Conservation (phyloP, 2,888 invertebrate species). For the Epirrhoe tristata region DNA sequence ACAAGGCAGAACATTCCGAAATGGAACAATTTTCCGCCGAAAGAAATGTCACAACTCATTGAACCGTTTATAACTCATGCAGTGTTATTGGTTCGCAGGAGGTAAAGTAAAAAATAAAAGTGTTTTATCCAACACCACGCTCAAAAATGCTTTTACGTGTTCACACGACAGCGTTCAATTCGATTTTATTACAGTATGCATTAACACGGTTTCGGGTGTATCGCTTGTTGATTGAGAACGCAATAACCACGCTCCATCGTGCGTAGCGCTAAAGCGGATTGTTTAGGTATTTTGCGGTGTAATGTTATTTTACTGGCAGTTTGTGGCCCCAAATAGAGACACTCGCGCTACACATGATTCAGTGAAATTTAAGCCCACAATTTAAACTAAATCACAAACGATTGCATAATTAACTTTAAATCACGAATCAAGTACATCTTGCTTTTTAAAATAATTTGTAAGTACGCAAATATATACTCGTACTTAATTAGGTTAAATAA, state of each 20-base stretch:
- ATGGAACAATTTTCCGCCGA: slow-evolving; percentile 25
- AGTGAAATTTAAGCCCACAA: slow-evolving; percentile 34
- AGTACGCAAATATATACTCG: neutral
- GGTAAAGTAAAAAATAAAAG: slow-evolving; percentile 33
- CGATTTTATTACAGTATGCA: slow-evolving; percentile 41
- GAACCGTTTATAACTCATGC: slow-evolving; percentile 34
- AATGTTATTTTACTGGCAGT: slow-evolving; percentile 45
- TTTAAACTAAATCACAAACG: slow-evolving; percentile 29
- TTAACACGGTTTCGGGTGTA: slow-evolving; percentile 39
- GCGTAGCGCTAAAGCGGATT: slow-evolving; percentile 38
- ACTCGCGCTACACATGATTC: slow-evolving; percentile 40
- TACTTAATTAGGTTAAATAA: slow-evolving; percentile 11
- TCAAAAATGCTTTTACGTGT: slow-evolving; percentile 41
- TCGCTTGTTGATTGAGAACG: slow-evolving; percentile 43
- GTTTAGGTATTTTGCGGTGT: slow-evolving; percentile 43
- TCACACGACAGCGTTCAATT: slow-evolving; percentile 35
- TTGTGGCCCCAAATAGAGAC: slow-evolving; percentile 42
- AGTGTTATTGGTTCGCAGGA: slow-evolving; percentile 27
- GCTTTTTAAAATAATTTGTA: neutral
- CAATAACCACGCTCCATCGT: slow-evolving; percentile 41
- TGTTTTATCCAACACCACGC: slow-evolving; percentile 19
- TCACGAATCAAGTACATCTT: slow-evolving; percentile 1
- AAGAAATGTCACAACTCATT: slow-evolving; percentile 34
- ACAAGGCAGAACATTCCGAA: slow-evolving; percentile 13
- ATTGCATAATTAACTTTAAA: slow-evolving; percentile 21